Percentiles rank a stretch among this genome's conserved stretches.
Conservation (phyloP, 2,797 vertebrate species). For the Neosalanx taihuensis region DNA sequence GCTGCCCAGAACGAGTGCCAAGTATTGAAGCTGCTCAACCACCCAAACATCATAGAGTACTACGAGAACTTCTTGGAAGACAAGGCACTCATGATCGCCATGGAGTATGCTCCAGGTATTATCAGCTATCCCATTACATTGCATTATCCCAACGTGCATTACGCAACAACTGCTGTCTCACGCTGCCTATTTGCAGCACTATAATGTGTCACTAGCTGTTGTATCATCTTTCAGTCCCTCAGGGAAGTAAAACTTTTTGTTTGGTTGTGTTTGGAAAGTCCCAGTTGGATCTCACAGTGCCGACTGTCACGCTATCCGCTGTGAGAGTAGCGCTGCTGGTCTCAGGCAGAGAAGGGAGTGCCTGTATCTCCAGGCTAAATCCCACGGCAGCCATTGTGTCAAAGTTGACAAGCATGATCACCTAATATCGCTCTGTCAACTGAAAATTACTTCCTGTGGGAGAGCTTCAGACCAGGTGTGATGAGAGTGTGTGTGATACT, state of each 20-base stretch:
- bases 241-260: too few relatives aligned
- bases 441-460: too few relatives aligned
- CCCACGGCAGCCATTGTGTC: too few relatives aligned
- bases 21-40: conserved; percentile 95
- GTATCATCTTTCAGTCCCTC: conserved; percentile 5
- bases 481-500: background rate
- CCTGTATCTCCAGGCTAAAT: background rate
- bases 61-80: conserved; percentile 99
- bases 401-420: too few relatives aligned
- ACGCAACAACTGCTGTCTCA: background rate
- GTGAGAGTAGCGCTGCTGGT: too few relatives aligned
- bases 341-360: conserved; percentile 1
- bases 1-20: conserved; percentile 97
- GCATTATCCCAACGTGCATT: conserved; percentile 34
- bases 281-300: too few relatives aligned
- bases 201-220: conserved; percentile 10
- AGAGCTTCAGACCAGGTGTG: conserved; percentile 14
- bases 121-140: conserved; percentile 38
- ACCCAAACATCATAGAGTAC: conserved; percentile 97
- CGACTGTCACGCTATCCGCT: too few relatives aligned
- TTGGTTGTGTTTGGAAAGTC: too few relatives aligned
- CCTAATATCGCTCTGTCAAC: too few relatives aligned
- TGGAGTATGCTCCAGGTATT: conserved; percentile 96
- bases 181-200: conserved; percentile 38
- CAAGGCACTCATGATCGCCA: conserved; percentile 98